Conservation (phyloP, 2,888 invertebrate species). For the Drosophila rubida region DNA sequence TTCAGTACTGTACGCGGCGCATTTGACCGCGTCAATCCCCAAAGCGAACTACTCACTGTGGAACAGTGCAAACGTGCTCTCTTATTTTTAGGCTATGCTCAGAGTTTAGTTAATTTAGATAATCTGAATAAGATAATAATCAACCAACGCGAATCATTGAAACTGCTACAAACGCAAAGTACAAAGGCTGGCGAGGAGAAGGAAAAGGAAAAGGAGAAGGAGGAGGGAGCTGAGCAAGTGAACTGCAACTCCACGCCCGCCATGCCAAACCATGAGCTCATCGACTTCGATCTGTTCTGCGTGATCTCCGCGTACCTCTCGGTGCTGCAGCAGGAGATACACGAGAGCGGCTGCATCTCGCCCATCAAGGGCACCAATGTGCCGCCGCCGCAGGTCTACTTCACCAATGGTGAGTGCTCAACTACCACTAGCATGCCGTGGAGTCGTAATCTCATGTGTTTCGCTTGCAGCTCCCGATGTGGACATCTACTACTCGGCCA, state of each 20-base stretch:
- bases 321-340: slow-evolving; percentile 84
- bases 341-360: slow-evolving; percentile 85
- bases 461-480: slow-evolving; percentile 61
- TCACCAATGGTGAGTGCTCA: slow-evolving; percentile 82
- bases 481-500: slow-evolving; percentile 77
- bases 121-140: slow-evolving; percentile 83
- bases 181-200: slow-evolving; percentile 47
- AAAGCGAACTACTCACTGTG: slow-evolving; percentile 82
- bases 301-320: slow-evolving; percentile 84
- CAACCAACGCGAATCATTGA: slow-evolving; percentile 81
- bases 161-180: slow-evolving; percentile 71
- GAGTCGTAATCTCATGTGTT: background rate
- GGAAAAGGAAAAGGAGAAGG: background rate
- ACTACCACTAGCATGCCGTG: background rate
- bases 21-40: slow-evolving; percentile 84
- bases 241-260: slow-evolving; percentile 19
- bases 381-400: slow-evolving; percentile 85
- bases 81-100: slow-evolving; percentile 84
- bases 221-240: background rate
- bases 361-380: slow-evolving; percentile 85
- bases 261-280: slow-evolving; percentile 58
- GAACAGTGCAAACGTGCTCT: slow-evolving; percentile 85
- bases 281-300: slow-evolving; percentile 85
- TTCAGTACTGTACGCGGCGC: slow-evolving; percentile 84
- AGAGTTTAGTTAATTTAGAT: slow-evolving; percentile 84